Evolutionary conservation across 2,888 invertebrate species (phyloP).

Genomic region (Nemapogon koenigi): DNA sequence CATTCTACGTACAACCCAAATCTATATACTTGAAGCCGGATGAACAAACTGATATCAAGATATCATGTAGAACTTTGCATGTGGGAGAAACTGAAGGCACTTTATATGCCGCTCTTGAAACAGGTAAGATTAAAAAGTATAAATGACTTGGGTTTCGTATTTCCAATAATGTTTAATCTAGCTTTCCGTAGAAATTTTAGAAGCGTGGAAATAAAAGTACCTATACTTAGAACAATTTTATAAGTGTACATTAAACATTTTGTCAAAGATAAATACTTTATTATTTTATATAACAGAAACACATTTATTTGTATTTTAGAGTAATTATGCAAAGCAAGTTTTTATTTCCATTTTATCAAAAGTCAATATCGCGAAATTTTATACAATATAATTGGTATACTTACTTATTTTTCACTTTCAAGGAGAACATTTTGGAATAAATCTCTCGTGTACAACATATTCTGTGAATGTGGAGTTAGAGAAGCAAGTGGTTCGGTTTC

Average conservation of each 20-base stretch:
- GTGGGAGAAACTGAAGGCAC: constrained; percentile 41
- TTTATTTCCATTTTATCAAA: too few species aligned
- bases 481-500: constrained; percentile 52
- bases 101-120: constrained; percentile 37
- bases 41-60: constrained; percentile 49
- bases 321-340: too few species aligned
- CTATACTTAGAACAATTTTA: too few species aligned
- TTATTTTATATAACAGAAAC: too few species aligned
- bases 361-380: background rate
- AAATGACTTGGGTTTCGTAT: too few species aligned
- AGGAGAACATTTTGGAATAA: constrained; percentile 58
- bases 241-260: too few species aligned
- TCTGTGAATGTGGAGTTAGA: constrained; percentile 56
- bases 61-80: constrained; percentile 56
- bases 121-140: constrained; percentile 31
- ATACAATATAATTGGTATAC: background rate
- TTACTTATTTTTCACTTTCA: constrained; percentile 13
- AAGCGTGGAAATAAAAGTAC: too few species aligned
- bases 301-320: too few species aligned
- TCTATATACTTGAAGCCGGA: constrained; percentile 54
- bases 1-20: constrained; percentile 59
- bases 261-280: too few species aligned
- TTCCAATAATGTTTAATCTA: too few species aligned
- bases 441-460: constrained; percentile 43
- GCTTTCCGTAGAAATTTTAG: too few species aligned